These are phyloP conservation scores for Enteromius trimaculatus DNA, from an alignment of 2,797 vertebrate species.

Conservation along the genomic window DNA sequence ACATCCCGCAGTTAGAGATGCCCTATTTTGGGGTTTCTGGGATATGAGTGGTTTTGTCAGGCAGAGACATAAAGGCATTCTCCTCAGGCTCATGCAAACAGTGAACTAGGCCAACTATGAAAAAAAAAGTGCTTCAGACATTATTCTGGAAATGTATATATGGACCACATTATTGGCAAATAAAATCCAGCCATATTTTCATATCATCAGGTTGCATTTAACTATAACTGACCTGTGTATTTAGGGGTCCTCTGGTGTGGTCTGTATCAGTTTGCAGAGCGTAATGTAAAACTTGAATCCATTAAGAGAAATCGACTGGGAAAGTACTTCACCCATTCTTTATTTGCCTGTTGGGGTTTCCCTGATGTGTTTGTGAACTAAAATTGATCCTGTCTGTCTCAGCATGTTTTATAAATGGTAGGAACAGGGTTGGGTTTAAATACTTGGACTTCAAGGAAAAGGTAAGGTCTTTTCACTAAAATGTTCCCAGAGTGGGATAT, in stretches of 20 bases:
- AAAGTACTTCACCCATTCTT: conserved; percentile 57
- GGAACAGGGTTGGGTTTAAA: background rate
- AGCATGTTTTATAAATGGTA: conserved; percentile 3
- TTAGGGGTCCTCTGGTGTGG: conserved; percentile 69
- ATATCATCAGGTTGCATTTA: conserved; percentile 51
- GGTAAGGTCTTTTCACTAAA: background rate
- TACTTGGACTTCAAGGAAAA: conserved; percentile 1
- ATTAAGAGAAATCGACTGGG: conserved; percentile 61
- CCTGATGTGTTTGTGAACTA: conserved; percentile 45
- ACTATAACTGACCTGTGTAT: conserved; percentile 38
- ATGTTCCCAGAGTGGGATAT: background rate
- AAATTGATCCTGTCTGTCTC: conserved; percentile 5
- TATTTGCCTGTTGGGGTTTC: conserved; percentile 57
- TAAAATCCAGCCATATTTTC: conserved; percentile 48
- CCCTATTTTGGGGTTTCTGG: conserved; percentile 37
- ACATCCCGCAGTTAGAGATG: conserved; percentile 35
- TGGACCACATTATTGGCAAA: conserved; percentile 49
- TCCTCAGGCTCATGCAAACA: conserved; percentile 16
- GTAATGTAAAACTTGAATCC: conserved; percentile 57
- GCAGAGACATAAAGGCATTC: conserved; percentile 17
- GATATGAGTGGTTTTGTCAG: conserved; percentile 46
- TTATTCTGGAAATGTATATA: conserved; percentile 43
- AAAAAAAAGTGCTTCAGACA: conserved; percentile 18
- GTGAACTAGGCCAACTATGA: conserved; percentile 38
- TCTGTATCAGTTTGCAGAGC: conserved; percentile 67